A percentile compares a stretch with the other conserved stretches of the same genome.
Evolutionary conservation across 2,797 vertebrate genomes (phyloP).

Genomic region (Chaenodraco wilsoni): DNA sequence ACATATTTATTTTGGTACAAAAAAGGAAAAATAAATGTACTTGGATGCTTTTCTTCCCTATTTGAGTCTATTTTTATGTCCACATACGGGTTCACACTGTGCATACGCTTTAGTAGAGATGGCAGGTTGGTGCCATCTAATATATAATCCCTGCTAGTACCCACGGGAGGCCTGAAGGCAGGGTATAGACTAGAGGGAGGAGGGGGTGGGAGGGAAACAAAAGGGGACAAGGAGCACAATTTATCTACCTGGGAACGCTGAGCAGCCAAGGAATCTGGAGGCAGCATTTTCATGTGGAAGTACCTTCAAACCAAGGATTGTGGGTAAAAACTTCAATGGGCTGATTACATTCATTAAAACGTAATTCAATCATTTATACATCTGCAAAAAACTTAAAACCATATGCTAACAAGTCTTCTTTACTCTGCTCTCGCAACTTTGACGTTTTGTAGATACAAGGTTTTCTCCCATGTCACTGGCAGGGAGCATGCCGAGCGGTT

Average conservation of each 20-base stretch:
- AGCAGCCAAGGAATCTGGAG: slow-evolving; percentile 51
- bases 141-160: slow-evolving; percentile 55
- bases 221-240: slow-evolving; percentile 51
- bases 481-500: slow-evolving; percentile 68
- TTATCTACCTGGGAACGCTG: slow-evolving; percentile 78
- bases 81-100: slow-evolving; percentile 10
- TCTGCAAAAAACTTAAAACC: not conserved
- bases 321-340: not conserved
- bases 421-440: slow-evolving; percentile 30
- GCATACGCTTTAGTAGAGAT: slow-evolving; percentile 28
- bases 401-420: not conserved
- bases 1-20: slow-evolving; percentile 45
- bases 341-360: not conserved
- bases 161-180: slow-evolving; percentile 39
- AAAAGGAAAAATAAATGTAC: not conserved
- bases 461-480: slow-evolving; percentile 45
- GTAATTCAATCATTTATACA: not conserved
- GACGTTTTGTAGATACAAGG: slow-evolving; percentile 46
- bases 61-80: slow-evolving; percentile 15
- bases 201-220: not conserved
- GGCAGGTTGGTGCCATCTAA: slow-evolving; percentile 44
- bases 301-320: not conserved
- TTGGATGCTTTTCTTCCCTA: slow-evolving; percentile 1
- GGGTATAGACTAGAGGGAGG: slow-evolving; percentile 6
- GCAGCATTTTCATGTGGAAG: slow-evolving; percentile 13